Evolutionary conservation across 2,113 vertebrate species (phyloP).

Genomic region (Camelus bactrianus): DNA sequence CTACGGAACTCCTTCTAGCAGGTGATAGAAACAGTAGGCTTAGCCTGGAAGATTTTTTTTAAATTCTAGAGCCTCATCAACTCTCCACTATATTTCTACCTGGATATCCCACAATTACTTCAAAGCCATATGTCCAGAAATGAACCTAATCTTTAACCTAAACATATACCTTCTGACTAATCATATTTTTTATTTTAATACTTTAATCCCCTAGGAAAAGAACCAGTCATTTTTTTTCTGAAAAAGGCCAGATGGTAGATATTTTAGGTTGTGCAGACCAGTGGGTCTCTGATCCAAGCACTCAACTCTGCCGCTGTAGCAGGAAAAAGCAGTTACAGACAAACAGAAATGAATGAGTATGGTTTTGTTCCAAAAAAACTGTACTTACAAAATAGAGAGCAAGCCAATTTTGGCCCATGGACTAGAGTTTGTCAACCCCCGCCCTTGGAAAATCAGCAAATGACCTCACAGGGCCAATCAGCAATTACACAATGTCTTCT

Average conservation of each 20-base stretch:
- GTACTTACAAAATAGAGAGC: neutral
- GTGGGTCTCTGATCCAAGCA: neutral
- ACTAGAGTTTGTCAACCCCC: neutral
- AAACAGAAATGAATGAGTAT: neutral
- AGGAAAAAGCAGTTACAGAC: neutral
- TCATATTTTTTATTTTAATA: neutral
- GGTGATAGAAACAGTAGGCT: neutral
- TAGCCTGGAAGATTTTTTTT: neutral
- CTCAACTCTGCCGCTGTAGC: neutral
- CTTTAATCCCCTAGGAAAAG: neutral
- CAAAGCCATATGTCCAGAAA: neutral
- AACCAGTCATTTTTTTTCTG: neutral
- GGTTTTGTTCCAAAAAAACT: neutral
- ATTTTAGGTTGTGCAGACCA: neutral
- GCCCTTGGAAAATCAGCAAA: neutral
- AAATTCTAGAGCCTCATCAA: neutral
- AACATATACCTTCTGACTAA: neutral
- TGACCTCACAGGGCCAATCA: neutral
- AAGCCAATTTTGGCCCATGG: neutral
- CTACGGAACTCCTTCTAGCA: neutral
- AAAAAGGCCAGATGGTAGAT: neutral
- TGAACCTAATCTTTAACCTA: neutral
- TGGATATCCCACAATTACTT: neutral
- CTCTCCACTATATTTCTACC: neutral
- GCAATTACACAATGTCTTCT: neutral